phyloP scores from a whole-genome alignment of 1,140 invertebrate genomes.

The Panagrolaimus sp. region DNA sequence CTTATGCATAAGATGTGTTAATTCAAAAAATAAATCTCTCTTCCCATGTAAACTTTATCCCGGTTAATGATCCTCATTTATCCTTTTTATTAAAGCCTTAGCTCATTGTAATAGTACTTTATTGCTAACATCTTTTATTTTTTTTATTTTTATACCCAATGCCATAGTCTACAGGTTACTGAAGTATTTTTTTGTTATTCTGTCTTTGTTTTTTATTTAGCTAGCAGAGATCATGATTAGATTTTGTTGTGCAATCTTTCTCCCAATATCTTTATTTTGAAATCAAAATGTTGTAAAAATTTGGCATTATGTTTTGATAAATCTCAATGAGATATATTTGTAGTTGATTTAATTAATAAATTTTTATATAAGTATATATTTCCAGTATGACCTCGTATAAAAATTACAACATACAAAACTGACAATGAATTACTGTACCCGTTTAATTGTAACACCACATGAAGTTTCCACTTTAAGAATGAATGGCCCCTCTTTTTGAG shows the following conservation, averaged over 20 bases:
- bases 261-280: not conserved
- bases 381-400: not conserved
- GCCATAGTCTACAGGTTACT: too few species aligned
- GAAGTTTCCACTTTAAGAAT: constrained; percentile 74
- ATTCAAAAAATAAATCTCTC: too few species aligned
- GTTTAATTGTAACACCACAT: constrained; percentile 51
- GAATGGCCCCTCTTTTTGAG: constrained; percentile 82
- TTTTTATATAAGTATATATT: too few species aligned
- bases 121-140: too few species aligned
- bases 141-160: too few species aligned
- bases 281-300: not conserved
- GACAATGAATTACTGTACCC: constrained; percentile 40
- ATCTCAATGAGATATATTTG: not conserved
- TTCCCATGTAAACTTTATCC: too few species aligned
- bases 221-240: not conserved
- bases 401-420: not conserved
- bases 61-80: too few species aligned
- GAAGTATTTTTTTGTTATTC: too few species aligned
- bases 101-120: too few species aligned
- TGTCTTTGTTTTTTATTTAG: too few species aligned
- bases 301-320: not conserved
- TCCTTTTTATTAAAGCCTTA: too few species aligned
- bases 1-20: constrained; percentile 46
- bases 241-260: not conserved
- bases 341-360: not conserved